These are phyloP conservation scores for Drosophila virilis DNA, from an alignment of 1,140 invertebrate genomes.

Conservation along the genomic window DNA sequence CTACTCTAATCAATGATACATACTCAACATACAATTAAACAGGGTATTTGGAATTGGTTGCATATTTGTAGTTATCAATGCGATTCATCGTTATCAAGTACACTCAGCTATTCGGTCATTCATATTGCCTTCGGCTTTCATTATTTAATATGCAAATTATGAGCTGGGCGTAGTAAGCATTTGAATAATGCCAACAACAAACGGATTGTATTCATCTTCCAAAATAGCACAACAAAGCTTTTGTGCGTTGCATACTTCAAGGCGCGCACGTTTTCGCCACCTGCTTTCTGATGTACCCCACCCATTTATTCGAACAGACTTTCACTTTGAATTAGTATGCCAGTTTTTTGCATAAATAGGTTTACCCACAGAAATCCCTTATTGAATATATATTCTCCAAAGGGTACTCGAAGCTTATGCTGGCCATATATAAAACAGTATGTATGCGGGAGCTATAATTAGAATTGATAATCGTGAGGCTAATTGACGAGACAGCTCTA, in stretches of 20 bases:
- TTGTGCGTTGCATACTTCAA: slow-evolving; percentile 24
- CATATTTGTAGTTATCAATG: slow-evolving; percentile 11
- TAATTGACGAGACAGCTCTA: too few relatives aligned
- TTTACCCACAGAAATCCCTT: too few relatives aligned
- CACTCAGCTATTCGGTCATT: neutral
- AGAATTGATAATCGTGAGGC: too few relatives aligned
- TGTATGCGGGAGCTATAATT: too few relatives aligned
- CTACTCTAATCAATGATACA: too few relatives aligned
- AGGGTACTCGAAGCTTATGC: too few relatives aligned
- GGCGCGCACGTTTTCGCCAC: neutral
- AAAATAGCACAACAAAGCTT: slow-evolving; percentile 16
- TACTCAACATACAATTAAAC: neutral
- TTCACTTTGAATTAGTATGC: too few relatives aligned
- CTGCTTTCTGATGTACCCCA: neutral
- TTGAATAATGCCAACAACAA: slow-evolving; percentile 17
- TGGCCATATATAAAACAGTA: too few relatives aligned
- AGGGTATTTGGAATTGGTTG: neutral
- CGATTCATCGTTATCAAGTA: slow-evolving; percentile 30
- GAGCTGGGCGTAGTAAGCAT: slow-evolving; percentile 12
- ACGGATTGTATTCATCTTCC: slow-evolving; percentile 24
- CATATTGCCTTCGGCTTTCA: slow-evolving; percentile 25
- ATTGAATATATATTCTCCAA: too few relatives aligned
- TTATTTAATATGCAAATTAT: slow-evolving; percentile 37
- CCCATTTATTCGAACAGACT: too few relatives aligned
- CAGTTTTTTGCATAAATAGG: too few relatives aligned